These are phyloP conservation scores for Psittacula echo DNA, from an alignment of 2,797 vertebrate species.

Conservation along the genomic window DNA sequence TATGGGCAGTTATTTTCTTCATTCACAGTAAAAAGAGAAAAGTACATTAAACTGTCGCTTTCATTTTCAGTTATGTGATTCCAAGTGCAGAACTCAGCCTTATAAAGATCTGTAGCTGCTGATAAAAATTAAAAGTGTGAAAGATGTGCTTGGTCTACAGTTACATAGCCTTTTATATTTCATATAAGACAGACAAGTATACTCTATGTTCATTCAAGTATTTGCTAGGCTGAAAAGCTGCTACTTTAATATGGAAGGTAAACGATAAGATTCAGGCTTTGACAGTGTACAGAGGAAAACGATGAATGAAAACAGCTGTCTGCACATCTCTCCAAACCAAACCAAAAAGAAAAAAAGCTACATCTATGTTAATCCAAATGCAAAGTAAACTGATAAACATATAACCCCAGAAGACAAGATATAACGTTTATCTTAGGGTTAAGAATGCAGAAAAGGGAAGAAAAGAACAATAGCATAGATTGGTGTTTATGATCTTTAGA, in stretches of 20 bases:
- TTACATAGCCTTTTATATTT: background rate
- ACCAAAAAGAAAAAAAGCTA: background rate
- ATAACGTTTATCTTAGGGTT: background rate
- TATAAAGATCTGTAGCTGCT: background rate
- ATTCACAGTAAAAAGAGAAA: background rate
- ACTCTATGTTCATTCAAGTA: background rate
- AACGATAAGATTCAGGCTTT: background rate
- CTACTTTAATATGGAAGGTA: background rate
- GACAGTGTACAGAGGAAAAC: background rate
- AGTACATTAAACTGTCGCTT: background rate
- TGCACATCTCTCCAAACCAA: background rate
- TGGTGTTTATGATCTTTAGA: background rate
- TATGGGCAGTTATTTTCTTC: background rate
- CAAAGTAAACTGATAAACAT: background rate
- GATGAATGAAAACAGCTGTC: background rate
- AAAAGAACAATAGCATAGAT: background rate
- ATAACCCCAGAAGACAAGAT: background rate
- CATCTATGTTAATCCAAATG: background rate
- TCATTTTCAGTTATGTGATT: background rate
- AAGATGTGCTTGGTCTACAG: background rate
- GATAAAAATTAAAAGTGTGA: conserved; percentile 19
- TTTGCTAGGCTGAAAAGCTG: background rate
- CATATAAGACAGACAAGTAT: background rate
- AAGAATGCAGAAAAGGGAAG: background rate
- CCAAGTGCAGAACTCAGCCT: background rate